phyloP scores from a whole-genome alignment of 2,888 invertebrate genomes.

The Shargacucullia verbasci region DNA sequence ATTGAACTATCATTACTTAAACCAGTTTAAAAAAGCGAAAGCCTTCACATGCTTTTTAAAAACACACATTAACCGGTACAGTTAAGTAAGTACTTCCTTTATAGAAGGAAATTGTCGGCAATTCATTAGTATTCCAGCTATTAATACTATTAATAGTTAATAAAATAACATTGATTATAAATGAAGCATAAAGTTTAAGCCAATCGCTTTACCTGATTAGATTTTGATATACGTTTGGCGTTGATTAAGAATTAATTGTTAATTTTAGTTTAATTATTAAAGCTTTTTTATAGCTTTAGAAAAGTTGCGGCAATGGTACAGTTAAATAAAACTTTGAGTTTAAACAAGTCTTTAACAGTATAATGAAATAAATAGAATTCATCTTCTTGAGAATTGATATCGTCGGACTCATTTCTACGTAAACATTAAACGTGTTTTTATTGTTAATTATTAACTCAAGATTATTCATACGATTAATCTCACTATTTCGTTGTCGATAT shows the following conservation, averaged over 20 bases:
- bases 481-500: no score
- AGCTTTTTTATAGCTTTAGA: no score
- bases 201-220: slow-evolving; percentile 33
- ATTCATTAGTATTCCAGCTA: slow-evolving; percentile 41
- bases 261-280: slow-evolving; percentile 3
- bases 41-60: slow-evolving; percentile 28
- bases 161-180: slow-evolving; percentile 36
- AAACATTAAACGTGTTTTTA: no score
- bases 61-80: slow-evolving; percentile 39
- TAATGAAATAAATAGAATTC: no score
- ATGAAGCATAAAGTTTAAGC: slow-evolving; percentile 26
- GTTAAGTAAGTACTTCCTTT: slow-evolving; percentile 45
- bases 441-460: no score
- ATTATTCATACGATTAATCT: no score
- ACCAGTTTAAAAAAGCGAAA: slow-evolving; percentile 43
- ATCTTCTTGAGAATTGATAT: no score
- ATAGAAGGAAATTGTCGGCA: slow-evolving; percentile 39
- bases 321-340: no score
- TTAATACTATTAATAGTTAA: slow-evolving; percentile 46
- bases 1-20: slow-evolving; percentile 25
- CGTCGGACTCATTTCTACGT: no score
- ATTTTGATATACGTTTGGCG: slow-evolving; percentile 39
- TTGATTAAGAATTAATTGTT: slow-evolving; percentile 31
- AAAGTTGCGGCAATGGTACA: no score
- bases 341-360: no score